Base-by-base conservation (phyloP, 2,113 vertebrate genomes). In the Bos javanicus region DNA sequence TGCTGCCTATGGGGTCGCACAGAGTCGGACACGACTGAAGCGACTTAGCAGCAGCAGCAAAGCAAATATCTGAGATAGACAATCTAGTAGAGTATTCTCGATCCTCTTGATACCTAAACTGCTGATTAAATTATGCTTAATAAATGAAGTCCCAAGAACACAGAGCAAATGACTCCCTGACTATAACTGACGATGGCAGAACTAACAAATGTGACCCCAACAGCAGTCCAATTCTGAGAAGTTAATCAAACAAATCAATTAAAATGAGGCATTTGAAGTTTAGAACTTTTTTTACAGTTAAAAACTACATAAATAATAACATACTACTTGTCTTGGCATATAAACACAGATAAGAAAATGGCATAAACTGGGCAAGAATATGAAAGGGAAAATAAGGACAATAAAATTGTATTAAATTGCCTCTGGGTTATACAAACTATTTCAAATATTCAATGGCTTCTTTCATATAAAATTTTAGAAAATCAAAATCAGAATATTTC, bases 371-470 rank as follows among this genome's bases (percentile, higher is more conserved):
- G 13, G 14, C 59, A 95, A 82, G 59, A 83, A 62, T 94, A 74
- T 36, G 54, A 71, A 87, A 91, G 21, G 39, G 67, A 62, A 95
- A 92, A 82, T 46, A 50, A 94, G 17, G 13, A 78, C 23, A 86
- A 94, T 96, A 94, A 97, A 93, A 90, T 96, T 96, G 17, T 1
- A 95, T 64, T 93, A 64, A 81, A 85, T 97, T 85, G 76, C 95
- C 88, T 92, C 90, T 83, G 81, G 92, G 87, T 95, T 92, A 88
- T 39, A 88, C 67, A 98, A 81, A 90, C 84, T 76, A 95, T 97
- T 96, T 96, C 76, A 95, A 97, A 95, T 48, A 86, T 30, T 21
- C 25, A 76, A 67, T 90, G 90, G 87, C 43, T 67, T 92, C 54
- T 90, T 82, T 90, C 14, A 10, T 25, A 85, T n/a, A 97, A 87